These are phyloP conservation scores for Melanotaenia nigrans DNA, from an alignment of 2,797 vertebrate species.

Conservation along the genomic window DNA sequence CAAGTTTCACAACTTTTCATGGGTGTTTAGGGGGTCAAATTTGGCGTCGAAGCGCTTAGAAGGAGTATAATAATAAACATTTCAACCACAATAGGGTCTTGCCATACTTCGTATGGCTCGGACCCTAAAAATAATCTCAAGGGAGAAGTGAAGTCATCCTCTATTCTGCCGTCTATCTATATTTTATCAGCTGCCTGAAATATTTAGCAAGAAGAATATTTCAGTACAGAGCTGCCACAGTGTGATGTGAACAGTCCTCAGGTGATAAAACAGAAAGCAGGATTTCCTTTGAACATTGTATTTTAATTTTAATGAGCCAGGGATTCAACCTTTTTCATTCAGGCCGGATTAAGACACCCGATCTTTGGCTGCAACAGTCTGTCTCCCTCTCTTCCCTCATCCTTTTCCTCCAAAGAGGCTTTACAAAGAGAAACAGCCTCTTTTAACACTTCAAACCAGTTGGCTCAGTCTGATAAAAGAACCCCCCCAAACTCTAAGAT, in stretches of 20 bases:
- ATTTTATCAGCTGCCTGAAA: constrained; percentile 56
- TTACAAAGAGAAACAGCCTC: constrained; percentile 14
- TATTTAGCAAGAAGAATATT: constrained; percentile 50
- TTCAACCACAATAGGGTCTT: no score
- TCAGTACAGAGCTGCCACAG: constrained; percentile 14
- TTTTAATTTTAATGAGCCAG: constrained; percentile 49
- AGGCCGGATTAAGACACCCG: constrained; percentile 10
- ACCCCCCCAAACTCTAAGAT: not conserved
- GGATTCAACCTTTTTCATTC: not conserved
- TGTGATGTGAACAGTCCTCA: constrained; percentile 18
- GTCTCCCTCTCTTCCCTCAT: constrained; percentile 10
- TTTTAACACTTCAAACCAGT: constrained; percentile 7
- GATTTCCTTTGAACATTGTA: constrained; percentile 32
- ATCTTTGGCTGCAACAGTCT: constrained; percentile 11
- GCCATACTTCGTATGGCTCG: no score
- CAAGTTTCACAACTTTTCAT: no score
- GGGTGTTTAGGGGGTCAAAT: no score
- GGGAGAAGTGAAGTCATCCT: constrained; percentile 42
- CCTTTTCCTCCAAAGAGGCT: constrained; percentile 20
- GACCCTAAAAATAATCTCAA: constrained; percentile 20
- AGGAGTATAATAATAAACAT: no score
- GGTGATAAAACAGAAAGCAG: constrained; percentile 35
- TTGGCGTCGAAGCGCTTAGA: no score
- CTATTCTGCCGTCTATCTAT: constrained; percentile 49
- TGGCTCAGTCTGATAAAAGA: constrained; percentile 20